Evolutionary conservation across 37 sponge, comb jelly and placozoan species (phyloP), one percentile per base, ranked within the genome.

Genomic region (Oopsacas minuta): DNA sequence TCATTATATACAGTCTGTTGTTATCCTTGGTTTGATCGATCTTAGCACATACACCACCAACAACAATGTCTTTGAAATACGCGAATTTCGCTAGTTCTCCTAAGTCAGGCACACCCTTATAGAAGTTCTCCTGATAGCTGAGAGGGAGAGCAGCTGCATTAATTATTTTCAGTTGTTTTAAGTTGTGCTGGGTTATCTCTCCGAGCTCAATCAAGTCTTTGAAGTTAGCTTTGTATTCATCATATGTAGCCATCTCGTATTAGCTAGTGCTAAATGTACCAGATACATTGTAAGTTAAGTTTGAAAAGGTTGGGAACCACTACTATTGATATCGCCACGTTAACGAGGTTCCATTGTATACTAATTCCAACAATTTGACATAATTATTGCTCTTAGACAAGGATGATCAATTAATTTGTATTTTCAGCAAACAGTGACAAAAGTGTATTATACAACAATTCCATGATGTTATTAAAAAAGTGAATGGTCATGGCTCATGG

Each of bases 1-100:
- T 97, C 98, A 97, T 97, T 84, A 97, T 97, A 83, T 97, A 97
- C 36, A 97, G 85, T 39, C 84, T 89, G 37, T 85, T 89, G 53
- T 69, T 38, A 0, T 89, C 88, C 49, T 90, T 90, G 37, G 89
- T 90, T 0, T 52, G 38, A 38, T 97, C 98, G 0, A 94, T 86
- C n/a, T 95, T 90, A 84, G 94, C 94, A 49, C 97, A 96, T 32
- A 94, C 97, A 38, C 86, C 97, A 20, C 97, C 97, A 37, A 96
- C 97, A 35, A 96, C 94, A 23, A 96, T 84, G 52, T 96, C 97
- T 85, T 96, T 96, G 87, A 91, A 96, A 82, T 92, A 96, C 0
- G 97, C 97, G 75, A 97, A 81, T 69, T 97, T 97, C 23, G 93
- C 93, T 23, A 94, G 52, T 38, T 94, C 93, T 87, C 98, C 98